Base-by-base conservation (phyloP, 1,140 invertebrate genomes). In the Steinernema khuongi region DNA sequence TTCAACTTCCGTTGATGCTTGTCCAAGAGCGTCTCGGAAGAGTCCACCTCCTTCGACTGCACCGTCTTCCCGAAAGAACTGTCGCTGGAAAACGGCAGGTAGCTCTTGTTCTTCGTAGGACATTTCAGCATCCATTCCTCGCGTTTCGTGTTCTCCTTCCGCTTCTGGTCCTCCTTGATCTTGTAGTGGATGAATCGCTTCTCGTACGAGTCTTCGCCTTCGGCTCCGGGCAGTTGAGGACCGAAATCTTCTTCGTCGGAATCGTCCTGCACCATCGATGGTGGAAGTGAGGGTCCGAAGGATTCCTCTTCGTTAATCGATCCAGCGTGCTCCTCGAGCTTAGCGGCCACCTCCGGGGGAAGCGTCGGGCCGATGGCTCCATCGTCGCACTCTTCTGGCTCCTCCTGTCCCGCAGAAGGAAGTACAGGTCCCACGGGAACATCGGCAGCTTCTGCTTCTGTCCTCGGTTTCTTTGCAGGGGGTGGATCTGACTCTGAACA, bases 61-160 rank as follows among this genome's bases (percentile, higher is more conserved):
- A 60, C 50, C 4, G 11, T 26, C 2, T 60, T 22, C 14, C 4
- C 22, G 14, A 4, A 17, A 4, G 50, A 22, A 14, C 26, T 60
- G 7, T 60, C 50, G 22, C 50, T 60, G 7, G 50, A 11, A 26
- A 60, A 60, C 7, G 50, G 19, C 50, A 60, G 26, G 50, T 60
- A 60, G 26, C 50, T 60, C 50, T 14, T 7, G 7, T 22, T 22
- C 7, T 22, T 60, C 11, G 50, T 22, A 14, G 50, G 50, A 26
- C 50, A 60, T 22, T 60, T 60, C 50, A 60, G 19, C 50, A 60
- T 60, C 50, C 50, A 60, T 22, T 60, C 50, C 50, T 60, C 50
- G 26, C 50, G 50, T 22, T 60, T 60, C 2, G 50, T 14, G 7
- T 60, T 22, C 4, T 60, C 7, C 50, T 60, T 60, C 50, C 19